These are phyloP conservation scores for Drosophila nr. perissopoda DNA, from an alignment of 2,888 invertebrate species.

Conservation along the genomic window DNA sequence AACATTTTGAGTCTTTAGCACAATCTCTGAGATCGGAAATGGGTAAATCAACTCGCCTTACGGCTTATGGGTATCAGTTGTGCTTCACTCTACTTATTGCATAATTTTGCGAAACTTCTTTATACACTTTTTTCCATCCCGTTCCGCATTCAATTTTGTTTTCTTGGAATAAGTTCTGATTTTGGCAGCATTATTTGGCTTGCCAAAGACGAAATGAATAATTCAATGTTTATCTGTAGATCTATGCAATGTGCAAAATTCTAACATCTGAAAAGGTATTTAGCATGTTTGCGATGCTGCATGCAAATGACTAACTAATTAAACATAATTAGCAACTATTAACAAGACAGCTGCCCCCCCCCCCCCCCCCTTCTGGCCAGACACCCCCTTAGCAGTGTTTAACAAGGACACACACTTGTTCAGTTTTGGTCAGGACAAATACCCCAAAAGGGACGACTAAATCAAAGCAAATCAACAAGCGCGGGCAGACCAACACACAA, in stretches of 20 bases:
- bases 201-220: neutral
- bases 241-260: neutral
- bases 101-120: neutral
- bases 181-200: neutral
- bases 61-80: neutral
- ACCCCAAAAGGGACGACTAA: slow-evolving; percentile 53
- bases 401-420: slow-evolving; percentile 59
- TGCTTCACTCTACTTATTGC: neutral
- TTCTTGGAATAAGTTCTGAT: neutral
- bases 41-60: neutral
- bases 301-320: slow-evolving; percentile 76
- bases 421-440: slow-evolving; percentile 28
- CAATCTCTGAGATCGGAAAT: neutral
- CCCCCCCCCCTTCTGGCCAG: neutral
- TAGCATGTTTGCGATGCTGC: slow-evolving; percentile 20
- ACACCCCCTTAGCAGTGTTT: slow-evolving; percentile 38
- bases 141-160: neutral
- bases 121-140: neutral
- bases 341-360: slow-evolving; percentile 29
- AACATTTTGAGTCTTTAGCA: neutral
- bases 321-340: slow-evolving; percentile 80
- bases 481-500: slow-evolving; percentile 3
- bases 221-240: neutral
- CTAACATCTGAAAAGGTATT: neutral
- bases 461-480: slow-evolving; percentile 78